Conservation (phyloP, 2,888 invertebrate genomes). For the Cephalotes varians region DNA sequence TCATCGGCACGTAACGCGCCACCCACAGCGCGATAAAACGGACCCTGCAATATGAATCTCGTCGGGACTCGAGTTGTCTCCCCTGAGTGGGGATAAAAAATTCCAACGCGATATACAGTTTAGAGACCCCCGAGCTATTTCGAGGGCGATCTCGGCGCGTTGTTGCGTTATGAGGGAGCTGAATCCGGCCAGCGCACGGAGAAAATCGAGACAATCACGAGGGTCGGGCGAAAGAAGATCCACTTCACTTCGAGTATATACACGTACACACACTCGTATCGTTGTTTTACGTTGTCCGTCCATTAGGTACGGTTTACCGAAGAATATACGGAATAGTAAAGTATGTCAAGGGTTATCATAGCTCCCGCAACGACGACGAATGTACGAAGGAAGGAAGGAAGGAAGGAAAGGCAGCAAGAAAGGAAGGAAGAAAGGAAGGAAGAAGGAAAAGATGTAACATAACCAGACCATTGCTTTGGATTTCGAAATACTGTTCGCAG, state of each 20-base stretch:
- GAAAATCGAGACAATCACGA: constrained; percentile 23
- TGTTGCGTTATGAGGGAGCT: constrained; percentile 11
- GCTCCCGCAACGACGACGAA: constrained; percentile 4
- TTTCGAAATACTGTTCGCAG: constrained; percentile 54
- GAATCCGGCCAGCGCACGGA: neutral
- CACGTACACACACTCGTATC: neutral
- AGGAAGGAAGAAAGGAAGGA: constrained; percentile 40
- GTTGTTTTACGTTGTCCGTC: constrained; percentile 14
- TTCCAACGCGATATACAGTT: constrained; percentile 8
- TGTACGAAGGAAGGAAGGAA: constrained; percentile 23
- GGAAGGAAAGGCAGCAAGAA: constrained; percentile 42
- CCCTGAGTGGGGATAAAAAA: neutral
- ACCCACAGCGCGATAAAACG: constrained; percentile 16
- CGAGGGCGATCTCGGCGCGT: neutral
- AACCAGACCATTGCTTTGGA: constrained; percentile 49
- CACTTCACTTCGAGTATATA: constrained; percentile 11
- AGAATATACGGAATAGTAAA: constrained; percentile 49
- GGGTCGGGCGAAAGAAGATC: neutral
- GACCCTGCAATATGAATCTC: constrained; percentile 31
- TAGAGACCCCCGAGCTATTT: constrained; percentile 4
- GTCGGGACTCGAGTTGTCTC: neutral
- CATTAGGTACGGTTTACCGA: constrained; percentile 53
- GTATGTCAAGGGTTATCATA: constrained; percentile 28
- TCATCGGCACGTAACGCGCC: constrained; percentile 17
- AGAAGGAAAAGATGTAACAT: constrained; percentile 50